Evolutionary conservation across 1,140 invertebrate species (phyloP).

Genomic region (Drosophila willistoni): DNA sequence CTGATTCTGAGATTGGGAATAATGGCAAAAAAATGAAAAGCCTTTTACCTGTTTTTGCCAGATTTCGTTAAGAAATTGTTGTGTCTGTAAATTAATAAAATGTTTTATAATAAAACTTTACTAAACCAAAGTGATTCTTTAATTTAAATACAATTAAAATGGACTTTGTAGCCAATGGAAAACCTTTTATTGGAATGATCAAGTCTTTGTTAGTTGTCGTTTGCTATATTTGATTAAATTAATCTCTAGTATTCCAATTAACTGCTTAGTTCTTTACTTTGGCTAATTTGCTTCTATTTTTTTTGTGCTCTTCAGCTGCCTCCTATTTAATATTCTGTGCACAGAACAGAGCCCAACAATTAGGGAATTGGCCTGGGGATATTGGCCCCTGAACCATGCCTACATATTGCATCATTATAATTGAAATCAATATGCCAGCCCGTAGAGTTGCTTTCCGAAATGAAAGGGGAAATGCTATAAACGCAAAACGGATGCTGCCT

Average conservation of each 20-base stretch:
- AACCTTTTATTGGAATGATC: too few species aligned
- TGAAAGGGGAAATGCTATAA: slow-evolving; percentile 36
- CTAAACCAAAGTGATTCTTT: too few species aligned
- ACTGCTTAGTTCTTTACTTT: background rate
- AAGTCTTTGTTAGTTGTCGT: too few species aligned
- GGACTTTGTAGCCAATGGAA: too few species aligned
- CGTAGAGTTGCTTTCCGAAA: slow-evolving; percentile 20
- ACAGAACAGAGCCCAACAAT: slow-evolving; percentile 47
- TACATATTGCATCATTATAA: slow-evolving; percentile 57
- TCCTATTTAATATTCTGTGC: slow-evolving; percentile 55
- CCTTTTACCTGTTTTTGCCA: background rate
- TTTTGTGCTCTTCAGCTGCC: background rate
- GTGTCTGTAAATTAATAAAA: background rate
- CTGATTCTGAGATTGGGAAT: background rate
- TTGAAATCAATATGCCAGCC: slow-evolving; percentile 70
- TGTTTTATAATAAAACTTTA: background rate
- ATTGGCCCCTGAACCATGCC: background rate
- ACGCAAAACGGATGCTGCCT: slow-evolving; percentile 65
- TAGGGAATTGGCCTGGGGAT: slow-evolving; percentile 36
- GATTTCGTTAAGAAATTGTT: background rate
- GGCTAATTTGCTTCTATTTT: background rate
- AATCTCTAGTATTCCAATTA: slow-evolving; percentile 8
- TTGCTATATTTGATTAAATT: background rate
- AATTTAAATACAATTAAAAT: too few species aligned
- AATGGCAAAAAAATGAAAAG: background rate